Evolutionary conservation across 2,797 vertebrate genomes (phyloP), one percentile per base, ranked within the genome.

Genomic region (Siniperca scherzeri): DNA sequence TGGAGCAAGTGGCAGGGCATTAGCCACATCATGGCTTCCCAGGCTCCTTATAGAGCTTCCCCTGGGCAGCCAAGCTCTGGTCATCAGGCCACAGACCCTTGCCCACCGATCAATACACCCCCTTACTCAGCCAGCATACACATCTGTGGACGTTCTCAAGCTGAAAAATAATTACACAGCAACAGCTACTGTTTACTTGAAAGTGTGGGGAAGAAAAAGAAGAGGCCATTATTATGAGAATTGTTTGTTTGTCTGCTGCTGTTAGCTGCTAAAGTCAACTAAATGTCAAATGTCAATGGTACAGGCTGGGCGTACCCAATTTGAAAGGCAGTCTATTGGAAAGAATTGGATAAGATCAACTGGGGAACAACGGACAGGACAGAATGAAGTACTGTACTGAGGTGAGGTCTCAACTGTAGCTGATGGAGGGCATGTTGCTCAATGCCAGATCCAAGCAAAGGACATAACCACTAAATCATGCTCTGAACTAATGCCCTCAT

Each of bases 11-110:
- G 95, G 94, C 95, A 95, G 93, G 90, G 93, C 90, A 95, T 95
- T 95, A 95, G 93, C 92, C 93, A 95, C 94, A 95, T 95, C 95
- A 95, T 94, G 91, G 93, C 91, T 94, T 95, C 89, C 86, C 89
- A 91, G 94, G 92, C 92, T 89, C 90, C 94, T 95, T 92, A 89
- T 91, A 91, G 92, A 91, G 90, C 83, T 91, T 92, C 93, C 92
- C 90, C 75, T 86, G 93, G 92, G 94, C 91, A 84, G 86, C 87
- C 80, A 78, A 71, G 87, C 87, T 90, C 85, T 92, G 92, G 94
- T 93, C 93, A 92, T 94, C 92, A 92, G 90, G 91, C 93, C 90
- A 92, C 91, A 94, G 93, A 90, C 92, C 93, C 93, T 90, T 91
- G 93, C 92, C 92, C 90, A 87, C 85, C 82, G 88, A 95, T 95